Evolutionary conservation across 2,113 vertebrate genomes (phyloP), one percentile per base, ranked within the genome.

Genomic region (Microcebus jonahi): DNA sequence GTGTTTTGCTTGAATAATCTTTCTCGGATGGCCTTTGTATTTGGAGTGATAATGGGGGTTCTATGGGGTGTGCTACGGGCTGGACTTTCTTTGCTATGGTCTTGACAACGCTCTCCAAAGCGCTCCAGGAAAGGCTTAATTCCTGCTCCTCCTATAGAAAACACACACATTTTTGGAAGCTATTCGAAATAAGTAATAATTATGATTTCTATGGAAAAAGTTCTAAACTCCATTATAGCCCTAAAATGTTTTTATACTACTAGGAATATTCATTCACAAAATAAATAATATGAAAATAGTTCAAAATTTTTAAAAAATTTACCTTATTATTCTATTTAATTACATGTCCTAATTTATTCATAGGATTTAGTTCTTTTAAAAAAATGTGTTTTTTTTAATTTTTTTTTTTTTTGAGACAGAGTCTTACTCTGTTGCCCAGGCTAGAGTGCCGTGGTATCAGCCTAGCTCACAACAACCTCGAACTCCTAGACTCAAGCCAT

Each of bases 51-150:
- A 70, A 95, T 12, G 0, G 99, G 98, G 36, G 98, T 98, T 53
- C 92, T 99, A n/a, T 97, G 97, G 25, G 97, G 93, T 2, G 98
- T 94, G 79, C 82, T 90, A 15, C 57, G 92, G 59, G 98, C 97
- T 45, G 99, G 99, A 91, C 98, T 98, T 39, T 63, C 98, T 75
- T 94, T 95, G 15, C 88, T 98, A 14, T 97, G 99, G 80, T 99
- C 99, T 85, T 99, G 99, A 96, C 99, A 99, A 93, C 97, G 98
- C 89, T 99, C 99, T 67, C 99, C 99, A 98, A 99, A 99, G 73
- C 99, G 99, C 97, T 99, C 99, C 98, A 99, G 98, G 96, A 99
- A 99, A 90, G 99, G 99, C 94, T 99, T 99, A 42, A 99, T 99
- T 96, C 98, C 99, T 94, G 91, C 92, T 92, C 98, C 98, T 97